A percentile compares a stretch with the other conserved stretches of the same genome.
Evolutionary conservation across 2,113 vertebrate genomes (phyloP).

Genomic region (Loxodonta africana): DNA sequence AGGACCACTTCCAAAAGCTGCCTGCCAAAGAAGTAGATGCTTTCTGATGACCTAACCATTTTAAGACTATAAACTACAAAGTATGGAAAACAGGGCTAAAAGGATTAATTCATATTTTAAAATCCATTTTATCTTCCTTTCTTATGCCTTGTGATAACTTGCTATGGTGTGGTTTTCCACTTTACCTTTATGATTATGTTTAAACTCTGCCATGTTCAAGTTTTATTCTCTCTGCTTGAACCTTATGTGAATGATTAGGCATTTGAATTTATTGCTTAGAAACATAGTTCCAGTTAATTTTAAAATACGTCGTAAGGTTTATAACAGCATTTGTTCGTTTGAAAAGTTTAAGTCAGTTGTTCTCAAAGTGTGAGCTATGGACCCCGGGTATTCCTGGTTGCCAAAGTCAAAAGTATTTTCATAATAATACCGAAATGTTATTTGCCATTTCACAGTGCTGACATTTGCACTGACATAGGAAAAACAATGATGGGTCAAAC

Average conservation of each 20-base stretch:
- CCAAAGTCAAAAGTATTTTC: background rate
- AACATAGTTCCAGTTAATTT: background rate
- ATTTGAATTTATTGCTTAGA: constrained; percentile 26
- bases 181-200: background rate
- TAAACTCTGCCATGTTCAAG: constrained; percentile 2
- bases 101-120: background rate
- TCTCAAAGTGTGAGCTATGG: background rate
- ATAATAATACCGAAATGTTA: background rate
- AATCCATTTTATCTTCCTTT: background rate
- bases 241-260: background rate
- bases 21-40: background rate
- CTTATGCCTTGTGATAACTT: background rate
- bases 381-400: background rate
- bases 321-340: background rate
- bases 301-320: background rate
- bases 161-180: background rate
- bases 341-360: background rate
- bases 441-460: background rate
- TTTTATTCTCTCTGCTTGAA: constrained; percentile 29
- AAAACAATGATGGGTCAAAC: background rate
- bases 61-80: constrained; percentile 58
- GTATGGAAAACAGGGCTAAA: constrained; percentile 47
- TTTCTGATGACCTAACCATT: constrained; percentile 14
- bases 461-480: background rate
- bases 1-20: background rate